These are phyloP conservation scores for Dryobota labecula DNA, from an alignment of 2,888 invertebrate genomes.

Conservation along the genomic window DNA sequence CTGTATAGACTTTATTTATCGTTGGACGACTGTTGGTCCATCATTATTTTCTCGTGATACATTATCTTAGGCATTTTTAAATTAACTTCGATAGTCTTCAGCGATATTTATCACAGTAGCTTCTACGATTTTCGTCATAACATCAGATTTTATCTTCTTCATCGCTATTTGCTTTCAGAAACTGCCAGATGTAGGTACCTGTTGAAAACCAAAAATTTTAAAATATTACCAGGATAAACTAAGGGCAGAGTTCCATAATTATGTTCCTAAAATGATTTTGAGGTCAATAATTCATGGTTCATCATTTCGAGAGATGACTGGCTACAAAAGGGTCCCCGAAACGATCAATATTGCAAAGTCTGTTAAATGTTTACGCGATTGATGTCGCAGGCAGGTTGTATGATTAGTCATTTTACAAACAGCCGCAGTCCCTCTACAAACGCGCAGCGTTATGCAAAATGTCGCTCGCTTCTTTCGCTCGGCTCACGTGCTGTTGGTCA, in stretches of 20 bases:
- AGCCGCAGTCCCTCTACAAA: too few relatives aligned
- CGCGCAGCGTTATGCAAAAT: too few relatives aligned
- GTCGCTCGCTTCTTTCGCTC: too few relatives aligned
- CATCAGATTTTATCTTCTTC: conserved; percentile 4
- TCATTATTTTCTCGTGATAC: not conserved
- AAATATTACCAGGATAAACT: not conserved
- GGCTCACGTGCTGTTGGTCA: too few relatives aligned
- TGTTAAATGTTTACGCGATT: too few relatives aligned
- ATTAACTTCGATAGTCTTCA: conserved; percentile 1
- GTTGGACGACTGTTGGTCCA: not conserved
- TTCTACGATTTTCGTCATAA: not conserved
- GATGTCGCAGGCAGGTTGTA: too few relatives aligned
- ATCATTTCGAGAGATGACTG: not conserved
- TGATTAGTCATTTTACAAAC: too few relatives aligned
- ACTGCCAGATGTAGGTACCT: conserved; percentile 14
- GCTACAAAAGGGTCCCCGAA: not conserved
- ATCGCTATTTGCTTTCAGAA: not conserved
- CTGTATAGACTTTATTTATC: not conserved
- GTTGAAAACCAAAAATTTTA: not conserved
- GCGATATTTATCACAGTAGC: not conserved
- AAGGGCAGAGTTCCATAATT: not conserved
- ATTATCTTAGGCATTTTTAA: not conserved
- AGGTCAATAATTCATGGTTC: not conserved
- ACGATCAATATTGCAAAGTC: too few relatives aligned
- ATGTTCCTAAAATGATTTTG: not conserved